Percentiles rank a stretch among this genome's conserved stretches.
These are phyloP conservation scores for Lonchura striata DNA, from an alignment of 2,113 vertebrate species.

Conservation along the genomic window DNA sequence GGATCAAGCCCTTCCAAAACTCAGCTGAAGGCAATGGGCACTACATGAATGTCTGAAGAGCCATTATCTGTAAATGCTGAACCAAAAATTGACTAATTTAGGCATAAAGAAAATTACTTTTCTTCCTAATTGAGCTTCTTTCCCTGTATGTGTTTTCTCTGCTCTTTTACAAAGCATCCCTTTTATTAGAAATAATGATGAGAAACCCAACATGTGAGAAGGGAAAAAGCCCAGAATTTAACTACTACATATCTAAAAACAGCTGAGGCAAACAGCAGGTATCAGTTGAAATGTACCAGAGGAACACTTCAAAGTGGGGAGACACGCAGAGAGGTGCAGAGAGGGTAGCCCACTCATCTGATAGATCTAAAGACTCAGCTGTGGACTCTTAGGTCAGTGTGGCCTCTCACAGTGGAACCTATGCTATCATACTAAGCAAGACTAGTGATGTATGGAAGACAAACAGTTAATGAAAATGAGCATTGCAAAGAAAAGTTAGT, in stretches of 20 bases:
- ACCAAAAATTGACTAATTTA: not conserved
- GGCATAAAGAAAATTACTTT: not conserved
- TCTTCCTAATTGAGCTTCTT: not conserved
- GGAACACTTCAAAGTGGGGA: not conserved
- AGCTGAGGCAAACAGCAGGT: not conserved
- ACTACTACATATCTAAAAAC: not conserved
- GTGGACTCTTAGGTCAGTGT: conserved; percentile 46
- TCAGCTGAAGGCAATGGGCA: not conserved
- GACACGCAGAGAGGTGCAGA: not conserved
- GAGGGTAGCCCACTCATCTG: conserved; percentile 50
- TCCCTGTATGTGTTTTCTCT: not conserved
- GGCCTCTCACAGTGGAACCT: conserved; percentile 57
- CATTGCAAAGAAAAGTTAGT: not conserved
- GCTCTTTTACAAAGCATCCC: not conserved
- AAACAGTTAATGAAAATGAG: not conserved
- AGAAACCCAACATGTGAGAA: not conserved
- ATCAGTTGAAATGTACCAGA: not conserved
- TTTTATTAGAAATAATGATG: not conserved
- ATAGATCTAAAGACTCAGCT: conserved; percentile 56
- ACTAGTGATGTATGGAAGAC: conserved; percentile 9
- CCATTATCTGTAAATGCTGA: not conserved
- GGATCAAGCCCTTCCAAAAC: not conserved
- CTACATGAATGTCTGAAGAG: not conserved
- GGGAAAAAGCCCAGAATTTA: not conserved
- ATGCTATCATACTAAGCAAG: conserved; percentile 15